phyloP scores from a whole-genome alignment of 2,113 vertebrate species.

The Hiodon alosoides region DNA sequence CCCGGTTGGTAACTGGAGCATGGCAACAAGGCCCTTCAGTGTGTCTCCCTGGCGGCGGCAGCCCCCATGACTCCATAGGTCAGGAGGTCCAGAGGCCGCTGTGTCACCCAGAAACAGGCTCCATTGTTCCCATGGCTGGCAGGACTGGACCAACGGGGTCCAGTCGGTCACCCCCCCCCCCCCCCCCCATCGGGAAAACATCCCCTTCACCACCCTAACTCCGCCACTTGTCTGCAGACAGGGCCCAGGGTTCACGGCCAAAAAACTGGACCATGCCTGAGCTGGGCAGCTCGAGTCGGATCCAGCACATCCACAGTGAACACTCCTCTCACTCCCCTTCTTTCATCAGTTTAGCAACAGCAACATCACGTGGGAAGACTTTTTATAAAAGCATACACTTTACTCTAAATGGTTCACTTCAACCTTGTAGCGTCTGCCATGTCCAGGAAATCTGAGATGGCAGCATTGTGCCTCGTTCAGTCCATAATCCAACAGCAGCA shows the following conservation, averaged over 20 bases:
- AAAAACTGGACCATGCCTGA: too few species aligned
- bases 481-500: slow-evolving; percentile 26
- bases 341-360: neutral
- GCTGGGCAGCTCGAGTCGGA: too few species aligned
- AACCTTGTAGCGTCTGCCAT: too few species aligned
- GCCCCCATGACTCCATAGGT: slow-evolving; percentile 14
- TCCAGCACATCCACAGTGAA: neutral
- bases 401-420: neutral
- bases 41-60: slow-evolving; percentile 5
- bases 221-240: too few species aligned
- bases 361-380: neutral
- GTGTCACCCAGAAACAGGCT: slow-evolving; percentile 34
- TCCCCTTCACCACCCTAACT: too few species aligned
- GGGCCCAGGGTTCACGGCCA: too few species aligned
- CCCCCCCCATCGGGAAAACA: neutral
- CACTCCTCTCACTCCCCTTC: neutral
- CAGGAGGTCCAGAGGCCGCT: slow-evolving; percentile 31
- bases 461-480: slow-evolving; percentile 5
- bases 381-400: neutral
- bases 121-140: slow-evolving; percentile 31
- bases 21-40: slow-evolving; percentile 33
- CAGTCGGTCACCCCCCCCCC: neutral
- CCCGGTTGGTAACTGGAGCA: slow-evolving; percentile 20
- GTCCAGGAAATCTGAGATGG: neutral
- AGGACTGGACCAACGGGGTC: slow-evolving; percentile 17